phyloP scores from a whole-genome alignment of 2,113 vertebrate genomes.

The Ursus arctos region DNA sequence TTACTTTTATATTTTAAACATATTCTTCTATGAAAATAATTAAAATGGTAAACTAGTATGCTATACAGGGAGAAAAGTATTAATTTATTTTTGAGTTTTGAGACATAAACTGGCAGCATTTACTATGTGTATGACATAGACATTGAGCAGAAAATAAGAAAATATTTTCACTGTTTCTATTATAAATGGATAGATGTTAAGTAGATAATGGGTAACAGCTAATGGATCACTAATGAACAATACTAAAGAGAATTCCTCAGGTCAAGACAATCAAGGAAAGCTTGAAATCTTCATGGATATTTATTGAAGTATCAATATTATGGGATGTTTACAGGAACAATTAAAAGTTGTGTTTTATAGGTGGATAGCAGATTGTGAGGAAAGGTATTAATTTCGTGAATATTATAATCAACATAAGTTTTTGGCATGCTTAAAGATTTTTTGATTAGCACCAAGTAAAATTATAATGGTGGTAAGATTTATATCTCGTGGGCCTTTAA shows the following conservation, averaged over 20 bases:
- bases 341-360: not conserved
- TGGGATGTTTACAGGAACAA: not conserved
- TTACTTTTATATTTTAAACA: conserved; percentile 11
- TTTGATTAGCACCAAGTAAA: not conserved
- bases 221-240: not conserved
- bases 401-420: not conserved
- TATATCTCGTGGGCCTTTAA: not conserved
- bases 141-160: conserved; percentile 5
- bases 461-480: not conserved
- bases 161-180: not conserved
- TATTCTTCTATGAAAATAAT: not conserved
- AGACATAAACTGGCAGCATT: not conserved
- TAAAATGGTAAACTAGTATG: not conserved
- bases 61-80: not conserved
- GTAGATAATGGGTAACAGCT: not conserved
- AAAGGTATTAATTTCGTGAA: not conserved
- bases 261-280: not conserved
- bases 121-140: not conserved
- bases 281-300: not conserved
- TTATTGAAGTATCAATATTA: not conserved
- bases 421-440: not conserved
- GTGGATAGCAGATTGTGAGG: not conserved
- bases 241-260: not conserved
- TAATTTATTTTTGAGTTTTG: conserved; percentile 38
- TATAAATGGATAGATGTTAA: not conserved